Base-by-base conservation (phyloP, 2,113 vertebrate genomes). In the Ceuthmochares aereus region DNA sequence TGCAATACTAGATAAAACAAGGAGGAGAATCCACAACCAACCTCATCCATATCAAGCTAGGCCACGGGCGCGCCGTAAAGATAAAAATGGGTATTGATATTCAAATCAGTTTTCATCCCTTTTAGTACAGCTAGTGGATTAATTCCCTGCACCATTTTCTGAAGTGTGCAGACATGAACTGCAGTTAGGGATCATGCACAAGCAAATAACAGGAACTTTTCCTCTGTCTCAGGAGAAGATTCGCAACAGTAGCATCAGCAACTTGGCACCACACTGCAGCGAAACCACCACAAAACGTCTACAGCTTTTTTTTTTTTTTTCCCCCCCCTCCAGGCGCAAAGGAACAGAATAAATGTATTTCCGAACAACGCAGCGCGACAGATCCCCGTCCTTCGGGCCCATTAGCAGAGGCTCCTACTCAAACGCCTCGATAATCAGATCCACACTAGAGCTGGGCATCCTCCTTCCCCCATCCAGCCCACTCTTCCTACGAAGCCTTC, bases 121-220 rank as follows among this genome's bases (percentile, higher is more conserved):
- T 91, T 73, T 15, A 72, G 81, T 95, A 91, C 94, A 96, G 93
- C 95, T 85, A 87, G 73, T 68, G 89, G 96, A 90, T 96, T 97
- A 97, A 98, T 97, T 96, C 86, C 21, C 97, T 98, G 97, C 98
- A 98, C 98, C 97, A 98, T 98, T 97, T 98, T 97, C 93, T 81
- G 66, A 94, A 97, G 95, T 4, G 60, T 96, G 89, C 83, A 62
- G 90, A 60, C 62, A 85, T 76, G 13, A 78, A 79, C 55, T 49
- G 73, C 94, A 91, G 95, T 40, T 86, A 93, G 16, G 1, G 77
- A 93, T 22, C 93, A 91, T 4, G 56, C 63, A 87, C 5, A 30
- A 59, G 37, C 59, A 96, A 80, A 93, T 45, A 84, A 14, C 0
- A 18, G 32, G 55, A 78, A 94, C 87, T 95, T 95, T 69, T 68